Conservation (phyloP, 2,888 invertebrate species). For the Phyllotreta striolata region DNA sequence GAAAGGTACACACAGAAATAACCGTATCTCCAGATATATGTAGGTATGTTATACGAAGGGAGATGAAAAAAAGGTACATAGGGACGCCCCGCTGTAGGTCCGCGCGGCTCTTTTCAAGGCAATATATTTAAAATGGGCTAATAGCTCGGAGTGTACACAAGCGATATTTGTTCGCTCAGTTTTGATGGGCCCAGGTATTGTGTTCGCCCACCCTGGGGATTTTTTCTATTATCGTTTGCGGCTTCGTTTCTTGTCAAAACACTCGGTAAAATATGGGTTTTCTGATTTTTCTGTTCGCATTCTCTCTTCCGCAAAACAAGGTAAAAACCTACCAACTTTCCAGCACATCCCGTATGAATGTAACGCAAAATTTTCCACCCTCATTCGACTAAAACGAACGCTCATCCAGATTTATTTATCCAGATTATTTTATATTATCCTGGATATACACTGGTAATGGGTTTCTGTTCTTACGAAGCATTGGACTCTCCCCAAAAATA, state of each 20-base stretch:
- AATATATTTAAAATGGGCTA: constrained; percentile 56
- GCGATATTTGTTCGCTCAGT: constrained; percentile 55
- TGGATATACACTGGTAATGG: too few species aligned
- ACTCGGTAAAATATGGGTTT: constrained; percentile 38
- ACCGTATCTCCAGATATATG: neutral
- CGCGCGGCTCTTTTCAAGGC: constrained; percentile 46
- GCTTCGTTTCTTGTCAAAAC: constrained; percentile 40
- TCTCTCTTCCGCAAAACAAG: constrained; percentile 27
- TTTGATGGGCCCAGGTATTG: constrained; percentile 53
- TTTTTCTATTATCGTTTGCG: constrained; percentile 40
- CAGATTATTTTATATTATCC: too few species aligned
- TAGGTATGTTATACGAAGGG: neutral
- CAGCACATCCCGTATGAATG: too few species aligned
- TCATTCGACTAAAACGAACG: too few species aligned
- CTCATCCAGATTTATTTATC: too few species aligned
- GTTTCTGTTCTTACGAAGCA: too few species aligned
- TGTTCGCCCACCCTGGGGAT: constrained; percentile 54
- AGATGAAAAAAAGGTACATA: constrained; percentile 5
- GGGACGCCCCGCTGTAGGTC: constrained; percentile 22
- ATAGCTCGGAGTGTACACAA: constrained; percentile 56
- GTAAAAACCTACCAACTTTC: too few species aligned
- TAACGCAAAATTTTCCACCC: too few species aligned
- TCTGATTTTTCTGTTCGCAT: constrained; percentile 12
- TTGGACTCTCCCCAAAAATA: too few species aligned
- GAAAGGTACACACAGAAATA: constrained; percentile 12